These are phyloP conservation scores for Coecobrya sp. DNA, from an alignment of 2,888 invertebrate species.

Conservation along the genomic window DNA sequence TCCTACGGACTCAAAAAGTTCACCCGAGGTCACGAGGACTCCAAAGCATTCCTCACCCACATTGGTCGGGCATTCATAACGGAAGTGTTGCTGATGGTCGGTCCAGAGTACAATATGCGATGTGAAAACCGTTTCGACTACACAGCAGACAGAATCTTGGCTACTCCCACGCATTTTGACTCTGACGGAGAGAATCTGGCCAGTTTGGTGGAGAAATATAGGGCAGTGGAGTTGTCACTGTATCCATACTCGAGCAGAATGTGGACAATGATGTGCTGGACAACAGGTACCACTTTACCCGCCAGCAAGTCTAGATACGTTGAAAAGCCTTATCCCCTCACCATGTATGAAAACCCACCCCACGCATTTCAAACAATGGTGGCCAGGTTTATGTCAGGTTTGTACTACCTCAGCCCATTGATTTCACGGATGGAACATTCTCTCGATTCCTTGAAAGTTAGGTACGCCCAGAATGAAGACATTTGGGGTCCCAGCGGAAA, in stretches of 20 bases:
- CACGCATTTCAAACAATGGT: background rate
- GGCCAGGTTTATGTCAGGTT: slow-evolving; percentile 16
- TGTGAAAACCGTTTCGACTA: slow-evolving; percentile 64
- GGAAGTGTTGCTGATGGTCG: slow-evolving; percentile 58
- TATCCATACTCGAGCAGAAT: slow-evolving; percentile 48
- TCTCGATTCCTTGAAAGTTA: slow-evolving; percentile 44
- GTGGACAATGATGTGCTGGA: slow-evolving; percentile 61
- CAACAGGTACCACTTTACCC: background rate
- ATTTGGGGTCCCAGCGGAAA: slow-evolving; percentile 78
- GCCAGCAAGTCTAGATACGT: slow-evolving; percentile 29
- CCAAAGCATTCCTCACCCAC: slow-evolving; percentile 54
- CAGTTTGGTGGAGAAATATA: slow-evolving; percentile 48
- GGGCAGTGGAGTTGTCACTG: slow-evolving; percentile 32
- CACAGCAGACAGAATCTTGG: slow-evolving; percentile 4
- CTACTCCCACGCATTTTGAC: slow-evolving; percentile 29
- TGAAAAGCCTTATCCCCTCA: slow-evolving; percentile 21
- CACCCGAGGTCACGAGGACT: slow-evolving; percentile 44
- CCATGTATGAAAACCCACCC: background rate
- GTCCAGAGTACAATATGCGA: slow-evolving; percentile 49
- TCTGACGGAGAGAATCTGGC: slow-evolving; percentile 31
- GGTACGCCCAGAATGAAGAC: slow-evolving; percentile 52
- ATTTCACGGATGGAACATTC: slow-evolving; percentile 39
- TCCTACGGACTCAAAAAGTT: slow-evolving; percentile 62
- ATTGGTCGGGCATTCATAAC: slow-evolving; percentile 57
- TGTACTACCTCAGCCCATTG: slow-evolving; percentile 53